Evolutionary conservation across 2,888 invertebrate species (phyloP), one percentile per base, ranked within the genome.

Genomic region (Eristalis arbustorum): DNA sequence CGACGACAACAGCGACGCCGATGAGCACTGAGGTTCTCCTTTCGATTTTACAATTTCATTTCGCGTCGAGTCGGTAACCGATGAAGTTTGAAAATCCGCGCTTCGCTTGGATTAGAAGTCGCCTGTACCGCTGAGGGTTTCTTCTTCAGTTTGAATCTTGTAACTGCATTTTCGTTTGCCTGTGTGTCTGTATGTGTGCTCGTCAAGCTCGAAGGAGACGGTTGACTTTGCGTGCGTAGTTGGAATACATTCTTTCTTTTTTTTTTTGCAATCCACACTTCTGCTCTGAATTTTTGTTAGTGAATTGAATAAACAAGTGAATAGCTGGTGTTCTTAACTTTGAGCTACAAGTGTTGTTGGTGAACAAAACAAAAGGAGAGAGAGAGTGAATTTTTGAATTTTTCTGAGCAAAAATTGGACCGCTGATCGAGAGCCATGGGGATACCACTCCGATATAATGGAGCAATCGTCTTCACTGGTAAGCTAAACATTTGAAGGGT

Each of bases 1-100:
- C 88, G 84, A 81, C 77, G 56, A 71, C 80, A 61, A 82, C 84
- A 72, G 78, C 66, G 71, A 79, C 69, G 81, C 22, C 78, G 76
- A 76, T 67, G 74, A 84, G 75, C 75, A 84, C 73, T 90, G 90
- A 90, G 92, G 91, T 91, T 91, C 91, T 91, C 91, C 91, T 92
- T 92, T 92, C 91, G 90, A 90, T 91, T 91, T 92, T 90, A 90
- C 90, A 91, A 91, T 89, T 91, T 92, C 92, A 92, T 92, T 92
- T 91, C 91, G 91, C 90, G 91, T 92, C 90, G 91, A 91, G 90
- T 90, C 91, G 91, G 91, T 91, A 90, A 90, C 91, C 92, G 90
- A 91, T 91, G 90, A 90, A 91, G 92, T 92, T 83, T 91, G 90
- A 91, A 91, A 89, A 90, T 89, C 74, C 91, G 91, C 91, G 92